Evolutionary conservation across 2,797 vertebrate genomes (phyloP).

Genomic region (Botia kubotai): DNA sequence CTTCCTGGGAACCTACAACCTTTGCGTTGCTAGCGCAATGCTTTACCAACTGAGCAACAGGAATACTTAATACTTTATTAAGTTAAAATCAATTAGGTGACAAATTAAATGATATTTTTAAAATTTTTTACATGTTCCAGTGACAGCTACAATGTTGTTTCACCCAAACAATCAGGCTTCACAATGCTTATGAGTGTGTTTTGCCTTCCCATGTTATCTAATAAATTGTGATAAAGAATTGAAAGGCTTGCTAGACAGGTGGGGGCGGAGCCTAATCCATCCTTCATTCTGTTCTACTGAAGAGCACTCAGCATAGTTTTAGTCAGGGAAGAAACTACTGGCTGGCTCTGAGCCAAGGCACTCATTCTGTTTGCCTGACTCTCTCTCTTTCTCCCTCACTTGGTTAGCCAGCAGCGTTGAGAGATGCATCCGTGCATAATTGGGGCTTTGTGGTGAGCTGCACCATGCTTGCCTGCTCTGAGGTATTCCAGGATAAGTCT

Average conservation of each 20-base stretch:
- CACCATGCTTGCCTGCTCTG: slow-evolving; percentile 52
- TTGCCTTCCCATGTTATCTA: not conserved
- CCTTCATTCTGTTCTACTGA: not conserved
- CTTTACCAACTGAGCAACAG: no score
- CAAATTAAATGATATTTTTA: not conserved
- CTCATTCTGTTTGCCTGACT: slow-evolving; percentile 37
- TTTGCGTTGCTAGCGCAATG: no score
- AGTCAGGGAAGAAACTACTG: slow-evolving; percentile 45
- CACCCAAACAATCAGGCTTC: not conserved
- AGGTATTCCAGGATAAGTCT: slow-evolving; percentile 48
- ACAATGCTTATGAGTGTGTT: not conserved
- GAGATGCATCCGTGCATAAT: slow-evolving; percentile 50
- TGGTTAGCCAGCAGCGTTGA: slow-evolving; percentile 43
- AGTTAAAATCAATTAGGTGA: no score
- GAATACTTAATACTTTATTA: no score
- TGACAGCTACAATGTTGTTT: not conserved
- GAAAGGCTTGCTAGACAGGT: slow-evolving; percentile 44
- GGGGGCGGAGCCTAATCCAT: slow-evolving; percentile 28
- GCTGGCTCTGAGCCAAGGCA: slow-evolving; percentile 44
- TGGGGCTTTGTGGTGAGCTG: slow-evolving; percentile 49
- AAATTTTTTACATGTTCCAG: not conserved
- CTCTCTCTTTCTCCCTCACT: not conserved
- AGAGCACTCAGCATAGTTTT: slow-evolving; percentile 43
- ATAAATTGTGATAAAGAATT: slow-evolving; percentile 1
- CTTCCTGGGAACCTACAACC: no score